These are phyloP conservation scores for Ochotona curzoniae DNA, from an alignment of 2,113 vertebrate species.

Conservation along the genomic window DNA sequence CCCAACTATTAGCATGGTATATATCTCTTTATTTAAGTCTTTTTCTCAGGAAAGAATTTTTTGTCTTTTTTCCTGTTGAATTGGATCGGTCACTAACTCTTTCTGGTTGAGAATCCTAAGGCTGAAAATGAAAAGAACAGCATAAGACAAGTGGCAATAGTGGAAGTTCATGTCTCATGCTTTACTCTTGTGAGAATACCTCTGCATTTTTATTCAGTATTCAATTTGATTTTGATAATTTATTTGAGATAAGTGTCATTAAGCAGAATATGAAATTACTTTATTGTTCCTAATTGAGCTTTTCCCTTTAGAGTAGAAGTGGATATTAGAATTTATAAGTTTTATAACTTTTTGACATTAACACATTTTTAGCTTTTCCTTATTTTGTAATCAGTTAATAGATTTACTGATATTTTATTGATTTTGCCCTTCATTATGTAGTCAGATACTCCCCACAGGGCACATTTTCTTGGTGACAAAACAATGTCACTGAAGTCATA, in stretches of 20 bases:
- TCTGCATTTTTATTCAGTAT: background rate
- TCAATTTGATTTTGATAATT: background rate
- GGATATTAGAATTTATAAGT: slow-evolving; percentile 32
- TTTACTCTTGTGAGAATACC: background rate
- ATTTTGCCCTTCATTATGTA: background rate
- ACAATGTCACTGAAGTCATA: background rate
- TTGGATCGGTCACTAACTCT: background rate
- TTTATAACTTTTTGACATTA: slow-evolving; percentile 18
- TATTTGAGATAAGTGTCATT: slow-evolving; percentile 35
- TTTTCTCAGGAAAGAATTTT: background rate
- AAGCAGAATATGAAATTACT: background rate
- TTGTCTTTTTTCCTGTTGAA: background rate
- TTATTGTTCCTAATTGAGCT: slow-evolving; percentile 44
- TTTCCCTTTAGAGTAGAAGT: slow-evolving; percentile 14
- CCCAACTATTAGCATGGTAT: background rate
- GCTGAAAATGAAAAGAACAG: slow-evolving; percentile 30
- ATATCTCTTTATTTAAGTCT: background rate
- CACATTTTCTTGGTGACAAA: background rate
- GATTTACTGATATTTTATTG: slow-evolving; percentile 4
- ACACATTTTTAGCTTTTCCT: slow-evolving; percentile 35
- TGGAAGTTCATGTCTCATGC: background rate
- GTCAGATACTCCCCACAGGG: background rate
- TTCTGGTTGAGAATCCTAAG: background rate
- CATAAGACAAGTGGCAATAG: background rate
- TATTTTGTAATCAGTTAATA: slow-evolving; percentile 25